Percentiles rank a stretch among this genome's conserved stretches.
Evolutionary conservation across 2,888 invertebrate species (phyloP).

Genomic region (Plagiodera versicolora): DNA sequence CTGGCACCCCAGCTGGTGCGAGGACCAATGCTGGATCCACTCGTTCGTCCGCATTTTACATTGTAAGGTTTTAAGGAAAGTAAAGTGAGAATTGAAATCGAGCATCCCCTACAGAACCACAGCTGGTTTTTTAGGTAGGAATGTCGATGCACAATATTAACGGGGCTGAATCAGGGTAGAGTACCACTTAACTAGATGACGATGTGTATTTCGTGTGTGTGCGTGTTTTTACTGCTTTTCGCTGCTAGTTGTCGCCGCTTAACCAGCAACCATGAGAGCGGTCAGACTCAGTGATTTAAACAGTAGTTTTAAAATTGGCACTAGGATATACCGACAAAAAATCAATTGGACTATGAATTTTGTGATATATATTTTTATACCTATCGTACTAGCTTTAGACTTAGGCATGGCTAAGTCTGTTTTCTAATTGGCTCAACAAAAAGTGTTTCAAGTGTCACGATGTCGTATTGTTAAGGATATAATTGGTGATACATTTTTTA

Average conservation of each 20-base stretch:
- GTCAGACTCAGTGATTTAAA: slow-evolving; percentile 24
- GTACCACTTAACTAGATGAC: slow-evolving; percentile 51
- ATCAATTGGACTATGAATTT: slow-evolving; percentile 38
- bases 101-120: slow-evolving; percentile 36
- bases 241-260: slow-evolving; percentile 45
- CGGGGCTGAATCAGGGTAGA: slow-evolving; percentile 55
- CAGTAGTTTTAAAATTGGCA: slow-evolving; percentile 35
- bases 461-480: slow-evolving; percentile 38
- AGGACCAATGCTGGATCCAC: slow-evolving; percentile 52
- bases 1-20: slow-evolving; percentile 54
- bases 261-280: slow-evolving; percentile 48
- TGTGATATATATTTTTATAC: slow-evolving; percentile 49
- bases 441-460: slow-evolving; percentile 36
- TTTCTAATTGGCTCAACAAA: slow-evolving; percentile 41
- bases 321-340: slow-evolving; percentile 30
- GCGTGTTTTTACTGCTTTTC: slow-evolving; percentile 44
- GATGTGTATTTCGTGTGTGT: slow-evolving; percentile 47
- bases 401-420: slow-evolving; percentile 34
- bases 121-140: slow-evolving; percentile 45
- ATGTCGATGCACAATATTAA: slow-evolving; percentile 54
- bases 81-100: slow-evolving; percentile 25
- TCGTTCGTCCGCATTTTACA: slow-evolving; percentile 31
- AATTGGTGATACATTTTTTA: slow-evolving; percentile 44
- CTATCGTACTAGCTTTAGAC: slow-evolving; percentile 34
- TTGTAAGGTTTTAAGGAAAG: slow-evolving; percentile 16